phyloP scores from a whole-genome alignment of 2,797 vertebrate species.

The Lepilemur septentrionalis region DNA sequence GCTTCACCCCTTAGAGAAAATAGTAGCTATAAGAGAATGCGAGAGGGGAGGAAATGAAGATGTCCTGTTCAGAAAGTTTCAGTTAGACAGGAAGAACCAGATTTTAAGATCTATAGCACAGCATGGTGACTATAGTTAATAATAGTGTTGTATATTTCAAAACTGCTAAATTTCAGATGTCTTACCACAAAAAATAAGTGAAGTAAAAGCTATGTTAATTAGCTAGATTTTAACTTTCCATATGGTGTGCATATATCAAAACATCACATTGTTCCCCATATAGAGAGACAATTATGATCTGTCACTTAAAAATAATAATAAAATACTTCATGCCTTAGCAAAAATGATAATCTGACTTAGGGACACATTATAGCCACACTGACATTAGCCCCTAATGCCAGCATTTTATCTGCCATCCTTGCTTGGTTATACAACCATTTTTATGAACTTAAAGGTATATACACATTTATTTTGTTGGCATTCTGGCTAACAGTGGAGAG shows the following conservation, averaged over 20 bases:
- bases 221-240: not conserved
- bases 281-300: not conserved
- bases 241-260: not conserved
- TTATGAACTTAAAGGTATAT: slow-evolving; percentile 4
- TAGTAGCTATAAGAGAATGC: not conserved
- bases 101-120: not conserved
- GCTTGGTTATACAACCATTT: not conserved
- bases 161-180: not conserved
- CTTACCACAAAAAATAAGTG: not conserved
- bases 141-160: not conserved
- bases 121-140: not conserved
- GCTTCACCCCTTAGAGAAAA: not conserved
- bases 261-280: not conserved
- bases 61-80: not conserved
- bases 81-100: not conserved
- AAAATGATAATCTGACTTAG: not conserved
- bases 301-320: not conserved
- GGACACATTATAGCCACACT: not conserved
- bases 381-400: not conserved
- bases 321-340: not conserved
- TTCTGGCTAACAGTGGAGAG: not conserved
- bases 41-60: not conserved
- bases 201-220: not conserved
- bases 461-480: not conserved
- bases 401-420: not conserved